phyloP scores from a whole-genome alignment of 2,797 vertebrate species.

The Anisognathus igniventris region DNA sequence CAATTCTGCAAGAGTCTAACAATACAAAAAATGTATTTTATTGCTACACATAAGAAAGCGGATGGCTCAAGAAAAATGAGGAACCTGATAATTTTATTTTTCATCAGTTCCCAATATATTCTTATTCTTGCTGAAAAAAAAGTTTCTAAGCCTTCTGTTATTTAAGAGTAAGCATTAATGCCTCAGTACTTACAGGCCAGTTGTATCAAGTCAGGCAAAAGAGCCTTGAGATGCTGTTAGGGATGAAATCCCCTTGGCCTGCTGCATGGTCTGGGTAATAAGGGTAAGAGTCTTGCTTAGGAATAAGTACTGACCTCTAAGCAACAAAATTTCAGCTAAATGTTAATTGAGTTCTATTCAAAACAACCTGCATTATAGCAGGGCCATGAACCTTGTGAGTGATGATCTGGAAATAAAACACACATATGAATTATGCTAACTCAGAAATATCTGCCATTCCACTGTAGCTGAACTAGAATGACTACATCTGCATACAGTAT shows the following conservation, averaged over 20 bases:
- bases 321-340: neutral
- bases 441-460: neutral
- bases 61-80: neutral
- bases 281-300: neutral
- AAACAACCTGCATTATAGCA: neutral
- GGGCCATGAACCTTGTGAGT: neutral
- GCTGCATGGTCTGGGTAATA: neutral
- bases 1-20: neutral
- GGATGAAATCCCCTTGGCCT: neutral
- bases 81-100: neutral
- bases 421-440: neutral
- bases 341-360: neutral
- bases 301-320: neutral
- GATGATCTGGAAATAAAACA: neutral
- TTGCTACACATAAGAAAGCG: neutral
- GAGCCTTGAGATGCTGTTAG: neutral
- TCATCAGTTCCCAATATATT: neutral
- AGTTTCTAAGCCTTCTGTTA: neutral
- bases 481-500: neutral
- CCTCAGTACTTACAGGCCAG: neutral
- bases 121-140: slow-evolving; percentile 2
- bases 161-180: neutral
- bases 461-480: neutral
- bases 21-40: neutral
- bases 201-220: neutral